Percentiles rank a stretch among this genome's conserved stretches.
Evolutionary conservation across 2,888 invertebrate species (phyloP).

Genomic region (Aspidapion aeneum): DNA sequence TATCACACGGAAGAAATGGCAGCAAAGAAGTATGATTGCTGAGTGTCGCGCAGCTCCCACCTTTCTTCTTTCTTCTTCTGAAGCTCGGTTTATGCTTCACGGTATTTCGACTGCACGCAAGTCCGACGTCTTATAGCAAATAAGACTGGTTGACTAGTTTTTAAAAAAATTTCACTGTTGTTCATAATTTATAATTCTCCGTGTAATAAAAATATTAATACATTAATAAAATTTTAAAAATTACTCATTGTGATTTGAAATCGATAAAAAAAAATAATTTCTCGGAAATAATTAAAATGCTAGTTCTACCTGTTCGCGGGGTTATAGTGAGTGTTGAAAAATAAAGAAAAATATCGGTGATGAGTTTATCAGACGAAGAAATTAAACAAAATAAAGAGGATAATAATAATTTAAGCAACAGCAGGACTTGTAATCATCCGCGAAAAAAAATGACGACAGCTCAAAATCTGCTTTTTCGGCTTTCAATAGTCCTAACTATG

Average conservation of each 20-base stretch:
- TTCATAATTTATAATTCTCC: background rate
- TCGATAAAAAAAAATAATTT: background rate
- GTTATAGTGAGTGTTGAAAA: background rate
- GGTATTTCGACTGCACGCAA: background rate
- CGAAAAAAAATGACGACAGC: conserved; percentile 27
- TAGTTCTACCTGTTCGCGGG: background rate
- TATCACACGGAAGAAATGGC: background rate
- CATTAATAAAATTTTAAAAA: background rate
- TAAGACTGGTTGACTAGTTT: background rate
- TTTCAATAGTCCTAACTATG: conserved; percentile 62
- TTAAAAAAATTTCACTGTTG: background rate
- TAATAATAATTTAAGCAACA: conserved; percentile 11
- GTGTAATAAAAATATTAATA: background rate
- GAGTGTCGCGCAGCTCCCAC: background rate
- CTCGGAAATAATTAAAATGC: background rate
- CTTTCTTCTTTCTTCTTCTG: background rate
- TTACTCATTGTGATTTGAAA: background rate
- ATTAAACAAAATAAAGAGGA: conserved; percentile 1
- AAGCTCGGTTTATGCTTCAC: background rate
- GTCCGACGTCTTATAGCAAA: background rate
- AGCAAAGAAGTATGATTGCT: background rate
- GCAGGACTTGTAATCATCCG: background rate
- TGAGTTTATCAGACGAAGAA: background rate
- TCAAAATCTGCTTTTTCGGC: conserved; percentile 59
- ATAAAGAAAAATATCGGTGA: background rate